Evolutionary conservation across 2,113 vertebrate genomes (phyloP).

Genomic region (Monarcha castaneiventris): DNA sequence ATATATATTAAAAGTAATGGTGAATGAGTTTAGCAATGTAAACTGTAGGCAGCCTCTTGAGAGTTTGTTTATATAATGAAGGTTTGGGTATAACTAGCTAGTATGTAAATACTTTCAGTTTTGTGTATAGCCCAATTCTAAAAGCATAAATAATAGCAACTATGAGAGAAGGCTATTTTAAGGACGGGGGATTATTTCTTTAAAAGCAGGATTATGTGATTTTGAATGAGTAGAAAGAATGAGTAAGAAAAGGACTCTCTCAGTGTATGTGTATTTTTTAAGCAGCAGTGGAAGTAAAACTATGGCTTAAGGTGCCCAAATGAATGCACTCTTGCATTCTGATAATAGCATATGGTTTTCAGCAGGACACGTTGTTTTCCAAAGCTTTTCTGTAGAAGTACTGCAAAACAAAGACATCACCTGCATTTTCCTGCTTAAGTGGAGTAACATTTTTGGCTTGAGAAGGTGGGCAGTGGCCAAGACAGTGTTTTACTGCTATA

Average conservation of each 20-base stretch:
- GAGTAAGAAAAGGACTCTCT: slow-evolving; percentile 16
- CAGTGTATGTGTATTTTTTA: neutral
- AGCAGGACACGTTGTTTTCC: neutral
- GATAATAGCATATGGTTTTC: neutral
- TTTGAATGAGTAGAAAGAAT: slow-evolving; percentile 57
- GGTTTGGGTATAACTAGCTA: slow-evolving; percentile 61
- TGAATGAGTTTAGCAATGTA: slow-evolving; percentile 62
- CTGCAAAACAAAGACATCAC: slow-evolving; percentile 39
- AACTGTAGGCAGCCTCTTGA: slow-evolving; percentile 63
- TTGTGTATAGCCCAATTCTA: slow-evolving; percentile 49
- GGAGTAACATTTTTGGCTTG: neutral
- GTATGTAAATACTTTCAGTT: slow-evolving; percentile 60
- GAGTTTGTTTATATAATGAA: slow-evolving; percentile 70
- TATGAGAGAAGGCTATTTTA: slow-evolving; percentile 57
- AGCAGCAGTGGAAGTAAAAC: slow-evolving; percentile 9
- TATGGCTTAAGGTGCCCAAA: slow-evolving; percentile 35
- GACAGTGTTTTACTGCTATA: neutral
- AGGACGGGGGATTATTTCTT: slow-evolving; percentile 63
- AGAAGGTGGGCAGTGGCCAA: neutral
- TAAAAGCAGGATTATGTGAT: slow-evolving; percentile 65
- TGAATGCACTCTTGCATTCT: neutral
- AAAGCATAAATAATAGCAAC: slow-evolving; percentile 68
- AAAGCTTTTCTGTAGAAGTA: neutral
- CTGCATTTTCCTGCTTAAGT: neutral
- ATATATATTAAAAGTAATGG: slow-evolving; percentile 29